Percentiles rank a stretch among this genome's conserved stretches.
phyloP scores from a whole-genome alignment of 1,140 invertebrate genomes.

The Bombus terrestris region DNA sequence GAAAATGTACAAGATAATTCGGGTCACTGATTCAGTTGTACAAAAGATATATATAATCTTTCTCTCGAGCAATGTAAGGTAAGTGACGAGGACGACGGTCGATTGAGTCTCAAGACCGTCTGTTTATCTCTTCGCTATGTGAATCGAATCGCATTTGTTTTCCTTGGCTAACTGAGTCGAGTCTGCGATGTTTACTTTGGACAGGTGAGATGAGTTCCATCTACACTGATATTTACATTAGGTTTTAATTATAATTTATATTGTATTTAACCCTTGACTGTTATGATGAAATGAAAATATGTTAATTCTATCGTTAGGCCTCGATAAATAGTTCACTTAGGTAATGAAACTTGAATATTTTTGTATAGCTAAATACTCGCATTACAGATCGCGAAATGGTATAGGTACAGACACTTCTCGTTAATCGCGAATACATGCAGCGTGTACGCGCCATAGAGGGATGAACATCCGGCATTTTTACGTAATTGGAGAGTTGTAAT shows the following conservation, averaged over 20 bases:
- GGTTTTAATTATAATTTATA: neutral
- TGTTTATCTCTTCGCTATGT: neutral
- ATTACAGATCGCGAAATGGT: neutral
- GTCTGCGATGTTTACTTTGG: neutral
- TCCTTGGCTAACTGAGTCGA: neutral
- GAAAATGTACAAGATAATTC: constrained; percentile 26
- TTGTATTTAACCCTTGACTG: neutral
- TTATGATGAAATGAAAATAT: neutral
- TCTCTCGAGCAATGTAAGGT: neutral
- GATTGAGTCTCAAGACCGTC: neutral
- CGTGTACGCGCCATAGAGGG: neutral
- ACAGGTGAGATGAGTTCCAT: neutral
- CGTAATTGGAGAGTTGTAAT: constrained; percentile 41
- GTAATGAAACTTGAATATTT: too few species aligned
- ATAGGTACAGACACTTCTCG: neutral
- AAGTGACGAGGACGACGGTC: neutral
- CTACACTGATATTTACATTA: neutral
- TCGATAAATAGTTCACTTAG: too few species aligned
- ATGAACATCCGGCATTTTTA: constrained; percentile 4
- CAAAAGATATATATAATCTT: neutral
- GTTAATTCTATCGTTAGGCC: too few species aligned
- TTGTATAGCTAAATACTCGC: too few species aligned
- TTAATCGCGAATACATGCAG: neutral
- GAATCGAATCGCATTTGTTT: neutral
- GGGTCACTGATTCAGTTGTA: neutral